These are phyloP conservation scores for Reticulitermes lucifugus DNA, from an alignment of 2,888 invertebrate genomes.

Conservation along the genomic window DNA sequence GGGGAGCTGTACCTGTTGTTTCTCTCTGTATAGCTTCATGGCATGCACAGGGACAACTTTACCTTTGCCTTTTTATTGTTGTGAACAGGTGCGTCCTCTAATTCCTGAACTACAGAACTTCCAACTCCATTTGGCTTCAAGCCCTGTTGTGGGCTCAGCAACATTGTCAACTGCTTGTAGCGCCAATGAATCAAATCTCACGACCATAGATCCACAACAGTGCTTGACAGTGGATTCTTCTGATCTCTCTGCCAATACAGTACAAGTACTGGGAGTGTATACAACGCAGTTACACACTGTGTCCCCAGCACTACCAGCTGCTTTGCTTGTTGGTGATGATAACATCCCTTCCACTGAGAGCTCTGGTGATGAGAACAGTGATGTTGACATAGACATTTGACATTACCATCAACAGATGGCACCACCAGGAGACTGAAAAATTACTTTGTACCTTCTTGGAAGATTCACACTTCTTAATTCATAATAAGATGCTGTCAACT, in stretches of 20 bases:
- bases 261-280: constrained; percentile 63
- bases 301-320: constrained; percentile 63
- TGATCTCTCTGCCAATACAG: constrained; percentile 55
- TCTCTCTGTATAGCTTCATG: too few species aligned
- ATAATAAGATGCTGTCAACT: too few species aligned
- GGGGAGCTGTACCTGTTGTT: too few species aligned
- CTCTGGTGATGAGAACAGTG: constrained; percentile 63
- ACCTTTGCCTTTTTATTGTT: too few species aligned
- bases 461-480: not conserved
- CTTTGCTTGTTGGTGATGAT: constrained; percentile 63
- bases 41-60: too few species aligned
- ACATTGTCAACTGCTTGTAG: constrained; percentile 24
- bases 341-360: constrained; percentile 63
- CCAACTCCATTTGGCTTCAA: constrained; percentile 64
- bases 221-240: constrained; percentile 42
- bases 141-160: constrained; percentile 10
- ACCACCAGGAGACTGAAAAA: constrained; percentile 6
- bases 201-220: constrained; percentile 37
- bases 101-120: constrained; percentile 75
- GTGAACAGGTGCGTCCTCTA: constrained; percentile 71
- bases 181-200: not conserved
- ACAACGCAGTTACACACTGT: constrained; percentile 63
- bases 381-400: constrained; percentile 63
- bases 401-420: constrained; percentile 23
- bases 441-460: not conserved